Evolutionary conservation across 2,797 vertebrate genomes (phyloP).

Genomic region (Melanotaenia trifasciata): DNA sequence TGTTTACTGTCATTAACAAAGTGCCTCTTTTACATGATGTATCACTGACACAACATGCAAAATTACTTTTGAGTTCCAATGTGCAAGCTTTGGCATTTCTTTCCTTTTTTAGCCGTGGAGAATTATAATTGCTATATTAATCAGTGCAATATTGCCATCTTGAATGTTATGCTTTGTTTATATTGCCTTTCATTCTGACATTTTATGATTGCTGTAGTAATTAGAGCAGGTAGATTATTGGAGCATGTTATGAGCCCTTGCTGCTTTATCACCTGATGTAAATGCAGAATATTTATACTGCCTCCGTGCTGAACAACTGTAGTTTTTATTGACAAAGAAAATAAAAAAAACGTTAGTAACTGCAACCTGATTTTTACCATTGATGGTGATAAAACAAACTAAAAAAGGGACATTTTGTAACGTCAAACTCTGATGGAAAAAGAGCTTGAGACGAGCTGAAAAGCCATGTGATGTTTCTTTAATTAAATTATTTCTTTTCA

Average conservation of each 20-base stretch:
- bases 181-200: conserved; percentile 81
- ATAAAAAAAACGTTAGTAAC: conserved; percentile 49
- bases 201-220: conserved; percentile 85
- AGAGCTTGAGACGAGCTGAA: conserved; percentile 3
- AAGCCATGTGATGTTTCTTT: conserved; percentile 31
- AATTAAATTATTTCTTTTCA: conserved; percentile 27
- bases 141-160: conserved; percentile 77
- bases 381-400: background rate
- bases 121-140: conserved; percentile 72
- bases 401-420: conserved; percentile 22
- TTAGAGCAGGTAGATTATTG: conserved; percentile 86
- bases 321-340: conserved; percentile 77
- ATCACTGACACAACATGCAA: conserved; percentile 31
- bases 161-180: conserved; percentile 82
- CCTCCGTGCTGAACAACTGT: conserved; percentile 74
- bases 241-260: conserved; percentile 83
- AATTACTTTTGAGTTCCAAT: conserved; percentile 44
- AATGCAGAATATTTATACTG: conserved; percentile 84
- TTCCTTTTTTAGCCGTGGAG: conserved; percentile 48
- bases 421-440: conserved; percentile 11
- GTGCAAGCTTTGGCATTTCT: conserved; percentile 44
- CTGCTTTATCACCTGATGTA: conserved; percentile 83
- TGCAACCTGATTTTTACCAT: conserved; percentile 17
- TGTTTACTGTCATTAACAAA: conserved; percentile 55
- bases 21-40: conserved; percentile 35